phyloP scores from a whole-genome alignment of 2,113 vertebrate genomes.

The Hydropotes inermis region DNA sequence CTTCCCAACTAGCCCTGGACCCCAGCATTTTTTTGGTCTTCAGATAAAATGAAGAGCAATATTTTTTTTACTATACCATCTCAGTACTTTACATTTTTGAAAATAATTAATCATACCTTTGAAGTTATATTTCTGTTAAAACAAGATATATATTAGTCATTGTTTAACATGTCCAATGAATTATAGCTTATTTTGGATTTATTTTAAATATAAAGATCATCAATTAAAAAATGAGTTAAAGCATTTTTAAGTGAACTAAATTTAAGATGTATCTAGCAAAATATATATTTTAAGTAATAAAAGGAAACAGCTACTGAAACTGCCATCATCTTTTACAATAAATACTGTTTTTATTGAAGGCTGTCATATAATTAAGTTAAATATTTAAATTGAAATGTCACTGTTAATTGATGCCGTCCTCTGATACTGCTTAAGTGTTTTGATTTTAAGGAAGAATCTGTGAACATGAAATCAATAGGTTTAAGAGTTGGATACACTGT shows the following conservation, averaged over 20 bases:
- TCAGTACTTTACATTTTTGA: slow-evolving; percentile 62
- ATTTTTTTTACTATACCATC: slow-evolving; percentile 59
- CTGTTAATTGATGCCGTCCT: not conserved
- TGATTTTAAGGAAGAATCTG: not conserved
- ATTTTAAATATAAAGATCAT: slow-evolving; percentile 80
- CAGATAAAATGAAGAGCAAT: slow-evolving; percentile 62
- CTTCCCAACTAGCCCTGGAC: not conserved
- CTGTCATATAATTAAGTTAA: slow-evolving; percentile 71
- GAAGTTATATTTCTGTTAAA: slow-evolving; percentile 79
- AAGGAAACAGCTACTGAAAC: slow-evolving; percentile 77
- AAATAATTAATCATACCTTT: slow-evolving; percentile 79
- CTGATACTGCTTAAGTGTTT: not conserved
- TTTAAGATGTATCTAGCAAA: slow-evolving; percentile 79
- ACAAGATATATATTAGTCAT: slow-evolving; percentile 72
- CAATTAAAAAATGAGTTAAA: slow-evolving; percentile 74
- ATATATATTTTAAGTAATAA: slow-evolving; percentile 79
- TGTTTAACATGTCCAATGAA: slow-evolving; percentile 74
- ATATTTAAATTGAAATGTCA: slow-evolving; percentile 16
- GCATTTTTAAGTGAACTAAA: slow-evolving; percentile 79
- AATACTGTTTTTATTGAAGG: slow-evolving; percentile 78
- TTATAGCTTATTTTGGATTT: slow-evolving; percentile 79
- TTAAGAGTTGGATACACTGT: not conserved
- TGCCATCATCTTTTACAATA: slow-evolving; percentile 80
- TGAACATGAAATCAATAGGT: not conserved
- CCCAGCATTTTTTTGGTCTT: slow-evolving; percentile 72